phyloP scores from a whole-genome alignment of 1,140 invertebrate genomes.

The Heliconius hermathena region DNA sequence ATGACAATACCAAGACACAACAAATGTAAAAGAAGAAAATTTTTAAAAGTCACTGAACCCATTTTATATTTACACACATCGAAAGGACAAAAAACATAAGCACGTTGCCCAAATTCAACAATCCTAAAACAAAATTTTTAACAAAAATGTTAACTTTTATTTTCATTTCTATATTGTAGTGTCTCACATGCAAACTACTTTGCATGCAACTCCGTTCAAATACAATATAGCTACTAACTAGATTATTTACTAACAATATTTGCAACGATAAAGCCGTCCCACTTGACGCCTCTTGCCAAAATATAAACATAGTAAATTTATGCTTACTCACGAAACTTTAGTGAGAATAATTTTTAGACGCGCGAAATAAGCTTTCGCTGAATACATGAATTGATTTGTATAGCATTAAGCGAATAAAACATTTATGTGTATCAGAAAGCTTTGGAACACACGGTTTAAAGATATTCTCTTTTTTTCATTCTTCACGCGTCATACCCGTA shows the following conservation, averaged over 20 bases:
- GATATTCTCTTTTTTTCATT: neutral
- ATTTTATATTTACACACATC: neutral
- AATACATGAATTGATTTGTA: slow-evolving; percentile 29
- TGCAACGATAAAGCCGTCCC: slow-evolving; percentile 12
- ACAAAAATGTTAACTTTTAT: neutral
- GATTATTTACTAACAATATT: slow-evolving; percentile 12
- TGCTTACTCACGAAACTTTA: slow-evolving; percentile 21
- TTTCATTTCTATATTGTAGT: neutral
- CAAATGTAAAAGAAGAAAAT: no score
- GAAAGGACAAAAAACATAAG: neutral
- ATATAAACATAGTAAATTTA: slow-evolving; percentile 27
- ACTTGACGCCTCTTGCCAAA: slow-evolving; percentile 22
- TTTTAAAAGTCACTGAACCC: no score
- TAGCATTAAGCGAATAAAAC: slow-evolving; percentile 22
- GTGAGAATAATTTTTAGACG: slow-evolving; percentile 38
- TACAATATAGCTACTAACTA: slow-evolving; percentile 13
- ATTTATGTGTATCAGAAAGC: slow-evolving; percentile 12
- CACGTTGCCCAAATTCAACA: neutral
- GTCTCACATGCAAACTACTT: slow-evolving; percentile 2
- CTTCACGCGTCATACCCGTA: no score
- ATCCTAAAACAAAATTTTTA: neutral
- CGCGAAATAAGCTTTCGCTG: slow-evolving; percentile 21
- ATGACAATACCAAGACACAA: neutral
- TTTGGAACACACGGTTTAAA: neutral
- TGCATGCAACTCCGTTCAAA: slow-evolving; percentile 5